Conservation (phyloP, 1,140 invertebrate genomes). For the Rhyacophila brunnea region DNA sequence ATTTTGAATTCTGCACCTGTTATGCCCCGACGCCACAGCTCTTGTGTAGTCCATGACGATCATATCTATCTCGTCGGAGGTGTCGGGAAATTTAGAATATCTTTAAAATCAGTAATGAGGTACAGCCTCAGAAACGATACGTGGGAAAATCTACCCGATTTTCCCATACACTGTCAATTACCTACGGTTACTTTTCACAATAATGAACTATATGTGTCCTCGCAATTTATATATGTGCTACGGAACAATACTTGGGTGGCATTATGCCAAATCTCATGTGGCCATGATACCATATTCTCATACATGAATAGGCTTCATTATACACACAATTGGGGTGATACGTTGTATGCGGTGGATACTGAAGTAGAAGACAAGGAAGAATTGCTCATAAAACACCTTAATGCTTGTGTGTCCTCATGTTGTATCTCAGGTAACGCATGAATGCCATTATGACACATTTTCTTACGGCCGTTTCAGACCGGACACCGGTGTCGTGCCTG, state of each 20-base stretch:
- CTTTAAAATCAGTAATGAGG: conserved; percentile 8
- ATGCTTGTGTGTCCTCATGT: conserved; percentile 11
- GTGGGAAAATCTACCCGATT: conserved; percentile 24
- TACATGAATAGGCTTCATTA: conserved; percentile 23
- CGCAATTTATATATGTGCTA: conserved; percentile 26
- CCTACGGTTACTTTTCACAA: conserved; percentile 28
- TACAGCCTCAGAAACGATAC: conserved; percentile 17
- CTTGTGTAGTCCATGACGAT: conserved; percentile 20
- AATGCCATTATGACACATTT: too few relatives aligned
- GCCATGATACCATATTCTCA: conserved; percentile 23
- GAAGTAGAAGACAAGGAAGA: conserved; percentile 11
- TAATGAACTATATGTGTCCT: conserved; percentile 23
- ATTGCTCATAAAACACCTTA: conserved; percentile 12
- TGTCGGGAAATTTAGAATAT: conserved; percentile 20
- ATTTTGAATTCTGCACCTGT: conserved; percentile 6
- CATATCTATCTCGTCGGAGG: conserved; percentile 27
- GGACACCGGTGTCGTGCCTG: too few relatives aligned
- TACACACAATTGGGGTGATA: conserved; percentile 16
- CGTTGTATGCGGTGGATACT: neutral
- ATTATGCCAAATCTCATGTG: conserved; percentile 9
- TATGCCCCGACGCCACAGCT: conserved; percentile 16
- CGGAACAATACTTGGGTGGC: conserved; percentile 21
- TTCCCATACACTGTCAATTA: conserved; percentile 17
- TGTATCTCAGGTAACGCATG: conserved; percentile 19
- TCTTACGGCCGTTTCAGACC: too few relatives aligned